A percentile compares a stretch with the other conserved stretches of the same genome.
These are phyloP conservation scores for Scaptomyza hsui DNA, from an alignment of 1,140 invertebrate species.

Conservation along the genomic window DNA sequence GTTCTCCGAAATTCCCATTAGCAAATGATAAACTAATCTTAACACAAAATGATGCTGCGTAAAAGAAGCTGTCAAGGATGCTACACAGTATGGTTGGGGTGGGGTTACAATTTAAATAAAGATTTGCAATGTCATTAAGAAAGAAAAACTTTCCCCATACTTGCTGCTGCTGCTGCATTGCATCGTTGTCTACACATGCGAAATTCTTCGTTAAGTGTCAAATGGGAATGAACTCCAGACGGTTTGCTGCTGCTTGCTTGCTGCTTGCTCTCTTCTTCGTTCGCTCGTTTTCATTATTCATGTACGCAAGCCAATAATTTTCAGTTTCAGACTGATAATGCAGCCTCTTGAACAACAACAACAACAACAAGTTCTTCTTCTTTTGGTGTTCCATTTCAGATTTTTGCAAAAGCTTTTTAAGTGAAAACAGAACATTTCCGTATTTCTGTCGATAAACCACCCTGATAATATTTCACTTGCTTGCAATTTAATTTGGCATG, in stretches of 20 bases:
- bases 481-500: background rate
- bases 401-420: background rate
- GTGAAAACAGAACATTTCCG: background rate
- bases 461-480: background rate
- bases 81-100: background rate
- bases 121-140: background rate
- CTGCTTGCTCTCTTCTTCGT: background rate
- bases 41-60: background rate
- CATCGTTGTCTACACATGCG: background rate
- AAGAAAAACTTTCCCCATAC: background rate
- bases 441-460: background rate
- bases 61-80: background rate
- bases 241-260: background rate
- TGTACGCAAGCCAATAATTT: background rate
- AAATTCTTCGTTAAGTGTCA: background rate
- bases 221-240: background rate
- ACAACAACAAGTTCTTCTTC: background rate
- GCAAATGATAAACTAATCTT: background rate
- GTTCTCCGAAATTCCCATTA: background rate
- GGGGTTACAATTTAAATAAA: background rate
- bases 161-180: background rate
- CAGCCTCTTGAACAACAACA: background rate
- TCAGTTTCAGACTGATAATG: background rate
- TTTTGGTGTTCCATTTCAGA: background rate
- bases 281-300: background rate